These are phyloP conservation scores for Dendropsophus ebraccatus DNA, from an alignment of 2,113 vertebrate genomes.

Conservation along the genomic window DNA sequence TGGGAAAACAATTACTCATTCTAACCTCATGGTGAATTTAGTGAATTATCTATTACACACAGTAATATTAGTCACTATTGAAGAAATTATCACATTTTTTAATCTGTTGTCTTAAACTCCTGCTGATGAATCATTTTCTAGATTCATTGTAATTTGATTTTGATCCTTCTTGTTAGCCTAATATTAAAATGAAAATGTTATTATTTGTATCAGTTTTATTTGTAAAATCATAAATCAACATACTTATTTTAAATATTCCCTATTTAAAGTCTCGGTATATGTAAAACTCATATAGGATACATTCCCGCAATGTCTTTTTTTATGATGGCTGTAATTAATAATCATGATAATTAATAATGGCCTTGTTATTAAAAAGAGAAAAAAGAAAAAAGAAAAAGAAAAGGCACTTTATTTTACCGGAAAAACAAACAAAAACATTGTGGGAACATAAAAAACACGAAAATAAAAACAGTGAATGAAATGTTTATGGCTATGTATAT, in stretches of 20 bases:
- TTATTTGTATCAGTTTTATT: conserved; percentile 11
- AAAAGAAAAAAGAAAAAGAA: no score
- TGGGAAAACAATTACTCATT: background rate
- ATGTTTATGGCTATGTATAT: no score
- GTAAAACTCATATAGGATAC: no score
- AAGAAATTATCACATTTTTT: background rate
- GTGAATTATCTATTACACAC: background rate
- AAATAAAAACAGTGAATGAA: no score
- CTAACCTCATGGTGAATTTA: background rate
- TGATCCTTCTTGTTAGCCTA: background rate
- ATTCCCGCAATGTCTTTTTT: no score
- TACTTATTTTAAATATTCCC: conserved; percentile 2
- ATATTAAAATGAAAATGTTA: conserved; percentile 1
- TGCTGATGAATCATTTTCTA: background rate
- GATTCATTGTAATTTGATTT: background rate
- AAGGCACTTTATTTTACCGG: no score
- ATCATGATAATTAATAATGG: no score
- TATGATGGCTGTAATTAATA: no score
- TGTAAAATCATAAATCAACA: background rate
- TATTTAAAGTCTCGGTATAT: conserved; percentile 12
- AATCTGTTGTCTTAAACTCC: background rate
- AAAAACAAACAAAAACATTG: no score
- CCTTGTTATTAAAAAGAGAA: no score
- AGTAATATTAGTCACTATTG: background rate
- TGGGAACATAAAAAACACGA: no score